Evolutionary conservation across 1,140 invertebrate genomes (phyloP), one percentile per base, ranked within the genome.

Genomic region (Tyrophagus putrescentiae): DNA sequence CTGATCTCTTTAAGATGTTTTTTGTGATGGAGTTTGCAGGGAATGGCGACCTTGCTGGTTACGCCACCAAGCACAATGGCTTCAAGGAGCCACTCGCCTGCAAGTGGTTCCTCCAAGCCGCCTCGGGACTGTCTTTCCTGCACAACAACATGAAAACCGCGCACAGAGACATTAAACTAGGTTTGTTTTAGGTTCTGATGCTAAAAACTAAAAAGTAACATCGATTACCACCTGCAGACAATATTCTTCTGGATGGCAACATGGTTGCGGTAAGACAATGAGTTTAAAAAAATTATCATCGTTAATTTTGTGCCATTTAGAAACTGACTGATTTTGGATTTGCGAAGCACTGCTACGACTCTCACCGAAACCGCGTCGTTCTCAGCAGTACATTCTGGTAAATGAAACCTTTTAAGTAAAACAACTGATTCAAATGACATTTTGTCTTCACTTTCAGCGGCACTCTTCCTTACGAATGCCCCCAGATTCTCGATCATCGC

Each of bases 391-490:
- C n/a, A n/a, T n/a, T n/a, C n/a, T 25, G 5, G 18, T 62, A 16
- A 31, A 21, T 29, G 61, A 62, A 60, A 62, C 61, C 4, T 62
- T 42, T n/a, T 62, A 57, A 29, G 61, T 53, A 1, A 62, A 53
- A n/a, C 31, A 60, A 41, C 61, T 57, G 1, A n/a, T n/a, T 62
- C n/a, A n/a, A n/a, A n/a, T n/a, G n/a, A n/a, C n/a, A n/a, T n/a
- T n/a, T n/a, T n/a, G n/a, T n/a, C n/a, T n/a, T n/a, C n/a, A n/a
- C n/a, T n/a, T n/a, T n/a, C n/a, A n/a, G 66, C 32, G 66, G 66
- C 3, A 60, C 59, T 18, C 16, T 9, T 7, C 57, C 68, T 0
- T 70, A 70, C 48, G 66, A 68, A 1, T 67, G 68, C 7, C 68
- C 68, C 0, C 68, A 70, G 54, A 65, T 70, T 21, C 42, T 70